phyloP scores from a whole-genome alignment of 2,113 vertebrate species.

The Anguilla rostrata region DNA sequence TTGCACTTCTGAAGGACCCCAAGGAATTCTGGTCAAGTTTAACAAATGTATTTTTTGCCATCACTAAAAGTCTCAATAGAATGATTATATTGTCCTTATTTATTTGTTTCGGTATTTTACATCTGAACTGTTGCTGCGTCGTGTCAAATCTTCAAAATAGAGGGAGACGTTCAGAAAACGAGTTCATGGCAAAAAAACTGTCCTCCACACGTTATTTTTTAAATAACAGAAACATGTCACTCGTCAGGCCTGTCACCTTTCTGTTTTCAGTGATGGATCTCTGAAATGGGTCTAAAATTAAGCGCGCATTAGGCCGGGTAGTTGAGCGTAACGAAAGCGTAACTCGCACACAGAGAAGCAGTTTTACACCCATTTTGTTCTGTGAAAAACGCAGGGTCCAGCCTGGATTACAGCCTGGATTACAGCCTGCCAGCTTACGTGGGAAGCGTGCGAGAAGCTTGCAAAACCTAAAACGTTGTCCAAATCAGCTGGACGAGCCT shows the following conservation, averaged over 20 bases:
- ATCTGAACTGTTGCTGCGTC: background rate
- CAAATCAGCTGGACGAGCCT: constrained; percentile 54
- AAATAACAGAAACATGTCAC: background rate
- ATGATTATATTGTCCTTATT: background rate
- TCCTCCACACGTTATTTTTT: background rate
- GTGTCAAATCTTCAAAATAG: background rate
- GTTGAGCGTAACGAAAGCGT: constrained; percentile 17
- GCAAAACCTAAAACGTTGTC: constrained; percentile 48
- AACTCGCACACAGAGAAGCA: constrained; percentile 12
- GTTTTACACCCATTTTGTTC: constrained; percentile 12
- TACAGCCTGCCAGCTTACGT: constrained; percentile 15
- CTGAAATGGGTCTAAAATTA: background rate
- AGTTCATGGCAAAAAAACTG: background rate
- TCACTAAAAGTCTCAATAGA: background rate
- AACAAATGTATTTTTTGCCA: background rate
- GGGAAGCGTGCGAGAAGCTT: constrained; percentile 32
- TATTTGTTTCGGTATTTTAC: background rate
- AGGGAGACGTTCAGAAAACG: background rate
- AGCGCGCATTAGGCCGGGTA: background rate
- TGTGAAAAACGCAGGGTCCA: background rate
- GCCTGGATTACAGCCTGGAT: background rate
- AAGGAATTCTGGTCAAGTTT: background rate
- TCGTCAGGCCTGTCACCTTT: background rate
- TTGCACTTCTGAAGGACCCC: background rate
- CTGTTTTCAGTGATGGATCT: constrained; percentile 23